Evolutionary conservation across 1,140 invertebrate species (phyloP).

Genomic region (Trialeurodes vaporariorum): DNA sequence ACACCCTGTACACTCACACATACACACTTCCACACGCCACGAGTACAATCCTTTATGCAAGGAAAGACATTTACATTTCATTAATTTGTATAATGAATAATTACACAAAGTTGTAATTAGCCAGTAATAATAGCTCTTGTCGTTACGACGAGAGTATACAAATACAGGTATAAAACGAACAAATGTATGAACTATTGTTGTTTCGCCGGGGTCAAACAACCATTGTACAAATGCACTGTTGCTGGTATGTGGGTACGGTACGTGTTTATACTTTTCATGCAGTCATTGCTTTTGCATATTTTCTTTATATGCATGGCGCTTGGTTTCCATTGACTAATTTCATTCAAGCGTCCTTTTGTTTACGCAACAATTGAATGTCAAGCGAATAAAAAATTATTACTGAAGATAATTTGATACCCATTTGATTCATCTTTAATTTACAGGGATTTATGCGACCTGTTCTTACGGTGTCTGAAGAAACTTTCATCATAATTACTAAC

Average conservation of each 20-base stretch:
- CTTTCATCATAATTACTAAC: too few species aligned
- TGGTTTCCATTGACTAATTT: background rate
- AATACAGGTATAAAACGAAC: background rate
- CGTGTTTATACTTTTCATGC: background rate
- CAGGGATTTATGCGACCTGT: too few species aligned
- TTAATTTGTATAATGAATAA: background rate
- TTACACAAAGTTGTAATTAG: background rate
- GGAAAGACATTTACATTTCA: background rate
- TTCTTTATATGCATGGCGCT: too few species aligned
- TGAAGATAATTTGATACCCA: too few species aligned
- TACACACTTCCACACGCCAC: background rate
- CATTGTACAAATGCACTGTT: background rate
- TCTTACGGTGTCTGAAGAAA: too few species aligned
- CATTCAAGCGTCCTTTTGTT: background rate
- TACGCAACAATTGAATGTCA: background rate
- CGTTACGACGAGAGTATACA: too few species aligned
- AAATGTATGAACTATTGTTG: background rate
- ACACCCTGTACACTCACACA: too few species aligned
- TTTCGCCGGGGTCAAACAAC: background rate
- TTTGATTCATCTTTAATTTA: too few species aligned
- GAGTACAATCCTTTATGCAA: background rate
- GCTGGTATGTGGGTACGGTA: background rate
- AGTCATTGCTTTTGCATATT: background rate
- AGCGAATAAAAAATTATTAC: too few species aligned
- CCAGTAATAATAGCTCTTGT: background rate